Evolutionary conservation across 2,113 vertebrate genomes (phyloP).

Genomic region (Bambusicola thoracicus): DNA sequence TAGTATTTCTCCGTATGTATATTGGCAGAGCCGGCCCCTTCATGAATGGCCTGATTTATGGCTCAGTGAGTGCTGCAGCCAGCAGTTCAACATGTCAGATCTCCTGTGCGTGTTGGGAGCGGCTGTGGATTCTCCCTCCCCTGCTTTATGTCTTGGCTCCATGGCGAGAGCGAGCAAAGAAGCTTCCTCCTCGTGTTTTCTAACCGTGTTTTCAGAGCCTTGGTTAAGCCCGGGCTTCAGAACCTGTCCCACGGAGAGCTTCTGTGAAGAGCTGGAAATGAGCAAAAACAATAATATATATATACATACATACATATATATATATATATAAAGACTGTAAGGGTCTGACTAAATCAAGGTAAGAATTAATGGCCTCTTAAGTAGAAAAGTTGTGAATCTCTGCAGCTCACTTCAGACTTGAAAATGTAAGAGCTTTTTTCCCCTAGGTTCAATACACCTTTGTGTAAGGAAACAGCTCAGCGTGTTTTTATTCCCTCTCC

Average conservation of each 20-base stretch:
- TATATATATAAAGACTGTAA: background rate
- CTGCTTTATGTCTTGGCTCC: background rate
- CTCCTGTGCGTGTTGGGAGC: background rate
- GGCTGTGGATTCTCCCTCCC: background rate
- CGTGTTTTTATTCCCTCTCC: background rate
- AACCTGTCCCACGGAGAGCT: background rate
- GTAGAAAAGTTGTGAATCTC: background rate
- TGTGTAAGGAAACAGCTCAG: background rate
- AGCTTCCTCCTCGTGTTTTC: background rate
- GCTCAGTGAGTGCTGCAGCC: background rate
- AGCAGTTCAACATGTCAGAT: constrained; percentile 9
- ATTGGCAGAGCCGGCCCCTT: constrained; percentile 32
- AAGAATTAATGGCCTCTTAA: background rate
- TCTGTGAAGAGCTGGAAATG: background rate
- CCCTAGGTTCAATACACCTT: background rate
- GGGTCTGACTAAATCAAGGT: background rate
- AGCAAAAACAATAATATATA: background rate
- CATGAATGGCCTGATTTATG: constrained; percentile 56
- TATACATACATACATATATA: too few species aligned
- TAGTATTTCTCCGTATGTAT: constrained; percentile 48
- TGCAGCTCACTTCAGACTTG: background rate
- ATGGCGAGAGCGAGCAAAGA: background rate
- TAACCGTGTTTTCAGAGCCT: background rate
- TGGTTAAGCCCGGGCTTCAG: background rate
- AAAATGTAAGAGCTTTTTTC: background rate